A percentile compares a stretch with the other conserved stretches of the same genome.
Conservation (phyloP, 2,113 vertebrate species). For the Cinclus cinclus region DNA sequence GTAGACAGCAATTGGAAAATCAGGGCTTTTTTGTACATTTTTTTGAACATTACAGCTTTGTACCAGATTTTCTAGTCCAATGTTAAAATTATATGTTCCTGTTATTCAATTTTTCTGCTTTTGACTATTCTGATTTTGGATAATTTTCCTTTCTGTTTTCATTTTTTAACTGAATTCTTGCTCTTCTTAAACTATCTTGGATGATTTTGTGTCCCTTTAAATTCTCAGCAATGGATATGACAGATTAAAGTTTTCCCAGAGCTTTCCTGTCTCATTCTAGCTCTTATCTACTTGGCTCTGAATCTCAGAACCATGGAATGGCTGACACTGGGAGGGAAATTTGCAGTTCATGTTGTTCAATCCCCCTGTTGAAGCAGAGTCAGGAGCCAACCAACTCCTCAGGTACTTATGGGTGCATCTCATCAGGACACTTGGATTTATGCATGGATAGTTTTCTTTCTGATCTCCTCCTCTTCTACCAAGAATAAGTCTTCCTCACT, state of each 20-base stretch:
- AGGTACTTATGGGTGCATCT: background rate
- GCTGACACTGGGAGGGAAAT: background rate
- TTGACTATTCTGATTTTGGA: background rate
- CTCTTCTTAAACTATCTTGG: background rate
- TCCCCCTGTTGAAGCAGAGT: background rate
- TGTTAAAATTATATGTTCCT: background rate
- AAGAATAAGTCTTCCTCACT: background rate
- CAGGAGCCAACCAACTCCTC: background rate
- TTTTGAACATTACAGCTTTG: background rate
- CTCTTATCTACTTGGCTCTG: background rate
- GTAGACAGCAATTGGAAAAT: background rate
- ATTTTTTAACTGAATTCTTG: background rate
- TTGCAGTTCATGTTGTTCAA: background rate
- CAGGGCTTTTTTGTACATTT: accelerated
- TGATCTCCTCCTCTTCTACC: background rate
- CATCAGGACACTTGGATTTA: background rate
- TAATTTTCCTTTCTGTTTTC: background rate
- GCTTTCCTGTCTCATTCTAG: background rate
- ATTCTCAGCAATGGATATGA: background rate
- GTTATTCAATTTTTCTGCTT: background rate
- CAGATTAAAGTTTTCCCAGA: background rate
- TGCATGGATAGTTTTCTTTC: background rate
- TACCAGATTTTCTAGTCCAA: background rate
- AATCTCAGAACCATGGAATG: background rate
- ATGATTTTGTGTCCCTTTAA: background rate